Percentiles rank a stretch among this genome's conserved stretches.
phyloP scores from a whole-genome alignment of 1,140 invertebrate species.

The Hylaeus anthracinus region DNA sequence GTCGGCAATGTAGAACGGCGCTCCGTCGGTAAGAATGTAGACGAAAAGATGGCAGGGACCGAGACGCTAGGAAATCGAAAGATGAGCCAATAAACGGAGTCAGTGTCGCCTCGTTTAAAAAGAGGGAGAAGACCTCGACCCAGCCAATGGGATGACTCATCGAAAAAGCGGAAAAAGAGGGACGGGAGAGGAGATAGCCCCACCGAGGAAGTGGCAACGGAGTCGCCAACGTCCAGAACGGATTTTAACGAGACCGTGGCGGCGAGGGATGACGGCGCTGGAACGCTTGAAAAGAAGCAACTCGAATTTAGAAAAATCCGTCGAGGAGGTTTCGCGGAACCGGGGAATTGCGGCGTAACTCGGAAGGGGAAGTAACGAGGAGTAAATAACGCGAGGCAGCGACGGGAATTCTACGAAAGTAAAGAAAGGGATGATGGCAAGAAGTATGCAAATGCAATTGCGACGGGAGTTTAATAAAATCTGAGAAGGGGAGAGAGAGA shows the following conservation, averaged over 20 bases:
- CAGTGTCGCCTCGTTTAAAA: background rate
- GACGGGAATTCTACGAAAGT: constrained; percentile 26
- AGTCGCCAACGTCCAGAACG: background rate
- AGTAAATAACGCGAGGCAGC: constrained; percentile 31
- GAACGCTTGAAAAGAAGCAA: background rate
- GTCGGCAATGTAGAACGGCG: too few relatives aligned
- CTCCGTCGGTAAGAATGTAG: too few relatives aligned
- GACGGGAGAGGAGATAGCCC: background rate
- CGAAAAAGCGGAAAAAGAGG: background rate
- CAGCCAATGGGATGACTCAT: background rate
- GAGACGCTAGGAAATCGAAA: constrained; percentile 2
- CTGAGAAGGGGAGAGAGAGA: background rate
- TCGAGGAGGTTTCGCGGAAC: background rate
- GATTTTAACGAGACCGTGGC: background rate
- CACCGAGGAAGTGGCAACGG: background rate
- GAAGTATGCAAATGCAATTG: constrained; percentile 48
- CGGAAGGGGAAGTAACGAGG: constrained; percentile 9
- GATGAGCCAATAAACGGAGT: background rate
- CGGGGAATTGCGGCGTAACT: background rate
- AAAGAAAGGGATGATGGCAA: background rate
- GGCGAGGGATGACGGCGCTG: too few relatives aligned
- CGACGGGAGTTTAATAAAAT: constrained; percentile 45
- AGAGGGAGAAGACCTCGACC: background rate
- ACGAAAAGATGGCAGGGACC: too few relatives aligned
- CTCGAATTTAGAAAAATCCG: constrained; percentile 3